A percentile compares a stretch with the other conserved stretches of the same genome.
Conservation (phyloP, 53 echinoderm and acorn worm genomes). For the Echinometra lucunter region DNA sequence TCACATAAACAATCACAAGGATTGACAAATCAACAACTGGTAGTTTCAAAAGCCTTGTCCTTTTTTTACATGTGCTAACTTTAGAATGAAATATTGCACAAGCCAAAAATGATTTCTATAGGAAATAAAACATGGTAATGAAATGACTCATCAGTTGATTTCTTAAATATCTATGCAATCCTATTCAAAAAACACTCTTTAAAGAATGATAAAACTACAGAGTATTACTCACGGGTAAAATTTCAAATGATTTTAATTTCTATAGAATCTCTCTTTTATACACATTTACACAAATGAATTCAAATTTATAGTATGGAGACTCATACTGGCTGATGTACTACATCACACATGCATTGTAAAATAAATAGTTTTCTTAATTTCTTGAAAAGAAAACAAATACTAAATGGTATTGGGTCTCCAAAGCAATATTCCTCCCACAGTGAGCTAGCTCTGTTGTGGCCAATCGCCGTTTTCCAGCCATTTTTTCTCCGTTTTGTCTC, state of each 20-base stretch:
- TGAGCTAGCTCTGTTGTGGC: no score
- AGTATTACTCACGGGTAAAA: not conserved
- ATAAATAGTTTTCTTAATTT: not conserved
- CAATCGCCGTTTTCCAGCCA: no score
- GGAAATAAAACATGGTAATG: no score
- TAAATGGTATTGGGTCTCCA: not conserved
- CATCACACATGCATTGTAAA: not conserved
- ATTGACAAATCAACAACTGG: no score
- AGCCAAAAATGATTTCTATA: no score
- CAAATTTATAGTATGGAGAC: not conserved
- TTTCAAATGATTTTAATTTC: not conserved
- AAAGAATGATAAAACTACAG: not conserved
- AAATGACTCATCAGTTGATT: not conserved
- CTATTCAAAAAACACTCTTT: not conserved
- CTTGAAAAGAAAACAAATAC: not conserved
- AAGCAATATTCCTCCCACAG: not conserved
- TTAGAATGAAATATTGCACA: no score
- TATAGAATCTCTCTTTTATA: not conserved
- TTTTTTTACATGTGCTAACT: no score
- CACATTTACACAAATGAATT: not conserved
- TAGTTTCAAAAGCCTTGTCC: no score
- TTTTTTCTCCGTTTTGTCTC: no score
- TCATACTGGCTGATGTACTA: not conserved
- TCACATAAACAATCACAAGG: no score
- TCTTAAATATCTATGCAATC: no score